Base-by-base conservation (phyloP, 2,888 invertebrate genomes). In the Torymus tubicola region DNA sequence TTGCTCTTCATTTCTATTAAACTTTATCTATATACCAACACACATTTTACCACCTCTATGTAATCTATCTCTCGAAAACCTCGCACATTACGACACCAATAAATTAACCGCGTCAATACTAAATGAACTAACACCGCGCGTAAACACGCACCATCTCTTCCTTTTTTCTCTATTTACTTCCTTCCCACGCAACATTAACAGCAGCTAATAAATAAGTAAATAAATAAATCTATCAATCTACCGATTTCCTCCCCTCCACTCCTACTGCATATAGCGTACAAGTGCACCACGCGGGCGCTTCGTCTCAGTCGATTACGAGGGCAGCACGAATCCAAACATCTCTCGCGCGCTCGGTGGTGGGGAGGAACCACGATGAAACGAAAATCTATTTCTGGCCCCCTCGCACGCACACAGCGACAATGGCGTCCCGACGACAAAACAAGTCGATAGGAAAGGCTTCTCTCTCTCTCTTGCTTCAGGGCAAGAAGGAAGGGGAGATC, bases 301-400 rank as follows among this genome's bases (percentile, higher is more conserved):
- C 24, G 18, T 60, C 63, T 63, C 72, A 14, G 65, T 60, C 60
- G 52, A 55, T 42, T 42, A 42, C 65, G 73, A 55, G 63, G 64
- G 57, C 16, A 31, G 31, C 55, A 2, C 31, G 12, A 24, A 63
- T 53, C 16, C 31, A 55, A 60, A 55, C 71, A 61, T 71, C 31
- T 61, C 21, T 21, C 11, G 65, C 61, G 71, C 53, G 50, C n/a
- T 61, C 18, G 58, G 31, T 24, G 11, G 57, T 10, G 57, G 16
- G 10, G 63, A 53, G 42, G 18, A 67, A 50, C 12, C 68, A 69
- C 42, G 42, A 69, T 71, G 64, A 60, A 10, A 57, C 69, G 82
- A 82, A 31, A 86, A 65, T 74, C 84, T 86, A 87, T 87, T 86
- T 84, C 80, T 80, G 83, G 81, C 74, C 50, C 8, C 24, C 31